phyloP scores from a whole-genome alignment of 2,113 vertebrate genomes.

The Phycodurus eques region DNA sequence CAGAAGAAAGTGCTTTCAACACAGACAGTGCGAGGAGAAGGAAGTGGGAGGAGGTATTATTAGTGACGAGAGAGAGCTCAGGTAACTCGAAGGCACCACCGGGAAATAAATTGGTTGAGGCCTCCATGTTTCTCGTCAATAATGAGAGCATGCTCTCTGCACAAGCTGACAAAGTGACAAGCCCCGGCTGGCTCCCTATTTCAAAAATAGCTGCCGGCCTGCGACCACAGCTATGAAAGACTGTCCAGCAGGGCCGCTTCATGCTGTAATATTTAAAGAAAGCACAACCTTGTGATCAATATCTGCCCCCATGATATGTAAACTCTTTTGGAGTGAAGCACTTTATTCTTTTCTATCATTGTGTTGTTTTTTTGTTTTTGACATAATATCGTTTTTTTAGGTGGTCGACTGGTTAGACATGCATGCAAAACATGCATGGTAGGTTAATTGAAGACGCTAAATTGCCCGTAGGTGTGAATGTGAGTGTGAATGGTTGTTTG shows the following conservation, averaged over 20 bases:
- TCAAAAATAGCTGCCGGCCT: not conserved
- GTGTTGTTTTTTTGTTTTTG: too few relatives aligned
- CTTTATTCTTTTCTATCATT: too few relatives aligned
- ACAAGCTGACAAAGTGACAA: conserved; percentile 16
- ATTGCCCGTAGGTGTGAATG: too few relatives aligned
- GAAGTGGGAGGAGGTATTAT: not conserved
- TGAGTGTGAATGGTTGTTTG: too few relatives aligned
- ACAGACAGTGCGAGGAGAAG: not conserved
- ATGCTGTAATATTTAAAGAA: not conserved
- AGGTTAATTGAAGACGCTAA: too few relatives aligned
- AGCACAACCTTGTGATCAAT: not conserved
- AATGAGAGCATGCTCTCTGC: not conserved
- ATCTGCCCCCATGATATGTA: not conserved
- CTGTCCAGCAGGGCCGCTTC: not conserved
- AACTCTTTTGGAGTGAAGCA: not conserved
- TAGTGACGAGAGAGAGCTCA: not conserved
- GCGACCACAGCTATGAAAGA: not conserved
- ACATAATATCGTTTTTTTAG: too few relatives aligned
- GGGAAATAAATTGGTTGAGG: conserved; percentile 5
- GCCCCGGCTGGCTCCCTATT: conserved; percentile 7
- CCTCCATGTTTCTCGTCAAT: conserved; percentile 5
- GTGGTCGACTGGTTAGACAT: too few relatives aligned
- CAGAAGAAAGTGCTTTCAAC: not conserved
- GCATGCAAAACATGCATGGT: too few relatives aligned
- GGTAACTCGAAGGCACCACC: not conserved